These are phyloP conservation scores for Rhadina sibilatrix DNA, from an alignment of 2,113 vertebrate genomes.

Conservation along the genomic window DNA sequence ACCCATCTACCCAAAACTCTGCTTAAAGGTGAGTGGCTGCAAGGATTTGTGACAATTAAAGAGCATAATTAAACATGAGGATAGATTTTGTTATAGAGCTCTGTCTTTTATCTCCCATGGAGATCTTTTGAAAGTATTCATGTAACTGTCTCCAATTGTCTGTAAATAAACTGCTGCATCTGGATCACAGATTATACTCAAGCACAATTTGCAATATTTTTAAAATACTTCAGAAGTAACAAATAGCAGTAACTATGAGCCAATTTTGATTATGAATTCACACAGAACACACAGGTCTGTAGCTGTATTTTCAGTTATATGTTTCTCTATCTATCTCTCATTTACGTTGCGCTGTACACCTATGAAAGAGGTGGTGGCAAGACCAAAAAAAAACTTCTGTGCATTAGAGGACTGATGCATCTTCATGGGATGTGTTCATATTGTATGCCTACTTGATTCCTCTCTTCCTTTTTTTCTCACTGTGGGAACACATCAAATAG, in stretches of 20 bases:
- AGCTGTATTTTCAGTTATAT: not conserved
- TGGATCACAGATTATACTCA: not conserved
- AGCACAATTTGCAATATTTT: not conserved
- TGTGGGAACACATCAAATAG: not conserved
- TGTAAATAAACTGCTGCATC: not conserved
- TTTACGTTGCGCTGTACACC: not conserved
- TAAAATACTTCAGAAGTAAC: not conserved
- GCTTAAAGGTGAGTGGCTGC: not conserved
- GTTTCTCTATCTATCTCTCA: not conserved
- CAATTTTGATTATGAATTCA: not conserved
- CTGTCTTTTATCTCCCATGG: not conserved
- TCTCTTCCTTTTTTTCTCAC: not conserved
- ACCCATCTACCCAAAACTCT: not conserved
- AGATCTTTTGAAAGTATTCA: not conserved
- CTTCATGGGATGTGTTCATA: not conserved
- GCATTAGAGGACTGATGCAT: not conserved
- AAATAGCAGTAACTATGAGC: not conserved
- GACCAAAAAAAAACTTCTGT: not conserved
- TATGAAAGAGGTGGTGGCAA: not conserved
- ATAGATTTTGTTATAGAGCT: not conserved
- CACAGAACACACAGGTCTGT: not conserved
- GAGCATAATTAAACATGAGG: not conserved
- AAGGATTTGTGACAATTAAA: not conserved
- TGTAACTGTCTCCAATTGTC: not conserved
- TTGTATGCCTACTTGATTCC: not conserved